phyloP scores from a whole-genome alignment of 2,888 invertebrate genomes.

The Orthosia incerta region DNA sequence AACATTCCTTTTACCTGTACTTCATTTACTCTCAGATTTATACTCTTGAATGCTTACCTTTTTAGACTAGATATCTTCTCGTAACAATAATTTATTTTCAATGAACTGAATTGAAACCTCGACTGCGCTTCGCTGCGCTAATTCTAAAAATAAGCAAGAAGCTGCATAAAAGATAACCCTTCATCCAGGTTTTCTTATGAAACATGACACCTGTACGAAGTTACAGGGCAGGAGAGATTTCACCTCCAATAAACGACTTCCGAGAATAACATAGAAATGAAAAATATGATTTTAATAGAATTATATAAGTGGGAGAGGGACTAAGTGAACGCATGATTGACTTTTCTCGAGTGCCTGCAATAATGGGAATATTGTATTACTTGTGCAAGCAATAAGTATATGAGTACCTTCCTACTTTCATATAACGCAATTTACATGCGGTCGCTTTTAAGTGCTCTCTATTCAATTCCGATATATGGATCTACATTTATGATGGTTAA shows the following conservation, averaged over 20 bases:
- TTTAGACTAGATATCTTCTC: not conserved
- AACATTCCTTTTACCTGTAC: not conserved
- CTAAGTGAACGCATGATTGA: conserved; percentile 44
- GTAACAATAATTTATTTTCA: not conserved
- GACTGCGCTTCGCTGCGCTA: not conserved
- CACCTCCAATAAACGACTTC: conserved; percentile 34
- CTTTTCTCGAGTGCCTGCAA: conserved; percentile 34
- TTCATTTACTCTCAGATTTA: not conserved
- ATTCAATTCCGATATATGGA: conserved; percentile 27
- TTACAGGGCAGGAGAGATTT: conserved; percentile 16
- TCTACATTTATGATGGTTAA: conserved; percentile 6
- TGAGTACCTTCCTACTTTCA: conserved; percentile 22
- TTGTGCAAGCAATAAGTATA: conserved; percentile 30
- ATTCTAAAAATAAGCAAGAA: conserved; percentile 37
- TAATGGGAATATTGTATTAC: conserved; percentile 46
- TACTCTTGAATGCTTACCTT: not conserved
- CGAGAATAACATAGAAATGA: conserved; percentile 35
- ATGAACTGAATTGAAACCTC: conserved; percentile 14
- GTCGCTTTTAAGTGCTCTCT: conserved; percentile 40
- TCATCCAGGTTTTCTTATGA: conserved; percentile 37
- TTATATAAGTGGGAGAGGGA: not conserved
- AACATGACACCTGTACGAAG: conserved; percentile 47
- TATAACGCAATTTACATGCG: conserved; percentile 31
- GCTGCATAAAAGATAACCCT: conserved; percentile 46
- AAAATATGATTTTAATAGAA: conserved; percentile 32